These are phyloP conservation scores for Smittia sp. DNA, from an alignment of 2,888 invertebrate species.

Conservation along the genomic window DNA sequence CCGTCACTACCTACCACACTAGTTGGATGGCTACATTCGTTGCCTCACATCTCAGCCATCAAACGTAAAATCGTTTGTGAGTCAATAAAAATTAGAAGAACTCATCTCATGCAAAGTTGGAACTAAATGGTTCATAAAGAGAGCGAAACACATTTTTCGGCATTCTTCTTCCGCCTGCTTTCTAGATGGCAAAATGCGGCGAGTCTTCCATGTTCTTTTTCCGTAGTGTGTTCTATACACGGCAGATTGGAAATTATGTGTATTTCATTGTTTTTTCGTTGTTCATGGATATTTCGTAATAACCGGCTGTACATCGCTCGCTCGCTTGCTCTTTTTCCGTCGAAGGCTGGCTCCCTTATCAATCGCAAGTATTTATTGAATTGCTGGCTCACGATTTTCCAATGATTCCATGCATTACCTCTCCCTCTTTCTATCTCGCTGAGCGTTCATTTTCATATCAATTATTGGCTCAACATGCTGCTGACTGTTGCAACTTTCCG, in stretches of 20 bases:
- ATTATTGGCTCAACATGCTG: neutral
- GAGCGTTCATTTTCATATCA: neutral
- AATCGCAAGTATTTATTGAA: slow-evolving; percentile 1
- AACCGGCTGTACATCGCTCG: slow-evolving; percentile 6
- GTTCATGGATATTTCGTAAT: slow-evolving; percentile 25
- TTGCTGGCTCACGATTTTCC: slow-evolving; percentile 16
- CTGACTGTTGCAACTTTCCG: neutral
- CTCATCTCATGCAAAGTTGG: too few relatives aligned
- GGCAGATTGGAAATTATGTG: slow-evolving; percentile 34
- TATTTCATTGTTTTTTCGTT: slow-evolving; percentile 31
- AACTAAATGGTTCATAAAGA: neutral
- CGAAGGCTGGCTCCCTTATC: neutral
- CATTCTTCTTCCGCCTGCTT: slow-evolving; percentile 36
- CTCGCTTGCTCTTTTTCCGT: neutral
- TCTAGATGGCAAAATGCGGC: slow-evolving; percentile 38
- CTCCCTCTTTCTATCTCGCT: neutral
- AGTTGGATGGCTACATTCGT: too few relatives aligned
- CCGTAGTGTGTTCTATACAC: slow-evolving; percentile 36
- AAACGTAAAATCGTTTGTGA: neutral
- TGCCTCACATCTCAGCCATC: neutral
- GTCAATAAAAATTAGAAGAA: too few relatives aligned
- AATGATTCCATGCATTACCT: neutral
- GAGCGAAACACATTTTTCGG: slow-evolving; percentile 10
- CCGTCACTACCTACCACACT: too few relatives aligned
- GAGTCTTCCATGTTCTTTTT: slow-evolving; percentile 39